Evolutionary conservation across 2,113 vertebrate species (phyloP), one percentile per base, ranked within the genome.

Genomic region (Psammodynastes pulverulentus): DNA sequence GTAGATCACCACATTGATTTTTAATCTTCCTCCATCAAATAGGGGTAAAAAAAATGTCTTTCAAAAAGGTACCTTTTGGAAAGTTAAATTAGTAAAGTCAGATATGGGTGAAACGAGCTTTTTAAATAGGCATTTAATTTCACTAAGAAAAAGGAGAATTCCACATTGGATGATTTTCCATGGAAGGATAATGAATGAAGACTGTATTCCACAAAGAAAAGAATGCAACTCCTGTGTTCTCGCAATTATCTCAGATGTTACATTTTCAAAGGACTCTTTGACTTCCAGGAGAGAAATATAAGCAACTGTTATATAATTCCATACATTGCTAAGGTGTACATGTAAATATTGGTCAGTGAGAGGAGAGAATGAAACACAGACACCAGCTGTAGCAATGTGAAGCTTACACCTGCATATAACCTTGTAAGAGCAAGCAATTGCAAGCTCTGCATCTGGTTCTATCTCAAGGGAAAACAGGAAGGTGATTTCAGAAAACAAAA

Each of bases 361-460:
- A 13, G 0, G 48, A 39, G 15, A 12, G 45, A 51, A 89, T 24
- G 24, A 84, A 19, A 2, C 12, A 53, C 62, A 84, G 51, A 86
- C 52, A 39, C 21, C 48, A 90, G 23, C 2, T 7, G 49, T 23
- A 10, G 15, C 21, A 43, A 62, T 62, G 15, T 3, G 24, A 2
- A 54, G 49, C 19, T 34, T 91, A 53, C 17, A 89, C 89, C 48
- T 86, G 49, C 51, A 84, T 23, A 34, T 89, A 93, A 93, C 51
- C 88, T 9, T 93, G 34, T 0, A 19, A 84, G 84, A 49, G 92
- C 84, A 86, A 89, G 79, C n/a, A 29, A 89, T 88, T 91, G 34
- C 10, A 39, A 86, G 89, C 51, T 93, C 51, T 91, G 87, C 88
- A 87, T 62, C 84, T 58, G 72, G 51, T 29, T 79, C 51, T 91